Conservation (phyloP, 2,888 invertebrate species). For the Alcis repandata region DNA sequence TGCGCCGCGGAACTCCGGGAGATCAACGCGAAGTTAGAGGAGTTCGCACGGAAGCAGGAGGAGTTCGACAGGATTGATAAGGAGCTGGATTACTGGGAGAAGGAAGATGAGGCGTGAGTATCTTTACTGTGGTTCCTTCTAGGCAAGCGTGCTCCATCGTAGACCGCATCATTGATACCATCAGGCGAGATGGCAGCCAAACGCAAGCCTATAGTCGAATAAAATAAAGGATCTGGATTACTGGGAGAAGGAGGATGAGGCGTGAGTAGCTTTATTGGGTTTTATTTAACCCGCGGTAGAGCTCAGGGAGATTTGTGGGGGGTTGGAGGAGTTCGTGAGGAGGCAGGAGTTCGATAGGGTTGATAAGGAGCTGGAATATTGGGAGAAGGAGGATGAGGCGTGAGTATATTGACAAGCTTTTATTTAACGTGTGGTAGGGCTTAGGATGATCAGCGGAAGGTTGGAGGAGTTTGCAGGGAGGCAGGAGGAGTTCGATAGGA, state of each 20-base stretch:
- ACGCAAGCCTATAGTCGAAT: too few species aligned
- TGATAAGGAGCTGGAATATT: conserved; percentile 58
- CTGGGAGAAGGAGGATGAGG: conserved; percentile 65
- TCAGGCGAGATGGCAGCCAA: too few species aligned
- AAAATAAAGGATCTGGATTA: conserved; percentile 58
- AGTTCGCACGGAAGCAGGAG: conserved; percentile 47
- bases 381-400: conserved; percentile 65
- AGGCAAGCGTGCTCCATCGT: too few species aligned
- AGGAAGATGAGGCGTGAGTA: conserved; percentile 62
- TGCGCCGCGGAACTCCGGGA: conserved; percentile 49
- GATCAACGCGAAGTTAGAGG: conserved; percentile 47
- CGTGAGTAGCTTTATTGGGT: too few species aligned
- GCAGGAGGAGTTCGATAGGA: conserved; percentile 51
- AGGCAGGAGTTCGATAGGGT: conserved; percentile 50
- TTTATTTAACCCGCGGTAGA: too few species aligned
- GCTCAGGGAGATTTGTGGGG: too few species aligned
- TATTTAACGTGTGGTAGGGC: too few species aligned
- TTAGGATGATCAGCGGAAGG: conserved; percentile 38
- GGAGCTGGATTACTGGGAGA: conserved; percentile 66
- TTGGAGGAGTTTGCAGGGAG: conserved; percentile 49
- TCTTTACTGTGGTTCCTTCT: too few species aligned
- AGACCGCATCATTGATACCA: too few species aligned
- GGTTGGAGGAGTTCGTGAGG: too few species aligned
- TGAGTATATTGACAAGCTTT: conserved; percentile 51
- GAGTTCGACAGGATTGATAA: conserved; percentile 48